A percentile compares a stretch with the other conserved stretches of the same genome.
These are phyloP conservation scores for Drosophila ogumai DNA, from an alignment of 1,140 invertebrate genomes.

Conservation along the genomic window DNA sequence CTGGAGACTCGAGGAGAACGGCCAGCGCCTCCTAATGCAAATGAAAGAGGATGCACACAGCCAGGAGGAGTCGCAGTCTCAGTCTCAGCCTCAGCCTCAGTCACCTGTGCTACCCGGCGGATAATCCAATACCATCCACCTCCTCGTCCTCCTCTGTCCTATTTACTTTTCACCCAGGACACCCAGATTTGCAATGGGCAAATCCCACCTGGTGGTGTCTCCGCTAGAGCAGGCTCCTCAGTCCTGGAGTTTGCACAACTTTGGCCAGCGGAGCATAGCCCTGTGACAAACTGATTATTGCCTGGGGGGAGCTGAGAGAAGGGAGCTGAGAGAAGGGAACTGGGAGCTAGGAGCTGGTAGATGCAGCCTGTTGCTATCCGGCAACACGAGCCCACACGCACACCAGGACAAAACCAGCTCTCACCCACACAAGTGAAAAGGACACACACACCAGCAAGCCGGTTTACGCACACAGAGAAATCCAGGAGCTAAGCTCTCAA, in stretches of 20 bases:
- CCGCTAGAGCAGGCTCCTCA: background rate
- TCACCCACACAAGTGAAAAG: conserved; percentile 16
- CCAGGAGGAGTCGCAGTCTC: background rate
- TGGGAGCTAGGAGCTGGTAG: background rate
- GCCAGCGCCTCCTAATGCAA: conserved; percentile 23
- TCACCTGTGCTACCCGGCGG: background rate
- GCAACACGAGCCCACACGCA: conserved; percentile 13
- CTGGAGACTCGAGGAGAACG: background rate
- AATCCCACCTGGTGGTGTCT: conserved; percentile 19
- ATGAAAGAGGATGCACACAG: conserved; percentile 17
- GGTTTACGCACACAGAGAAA: conserved; percentile 12
- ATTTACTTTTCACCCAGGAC: conserved; percentile 14
- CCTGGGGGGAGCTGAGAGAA: background rate
- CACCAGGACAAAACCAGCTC: background rate
- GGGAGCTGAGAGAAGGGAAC: background rate
- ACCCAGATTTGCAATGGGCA: conserved; percentile 8
- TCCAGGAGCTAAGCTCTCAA: conserved; percentile 53
- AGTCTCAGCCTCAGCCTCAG: background rate
- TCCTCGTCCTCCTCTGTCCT: background rate
- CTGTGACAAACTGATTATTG: conserved; percentile 58
- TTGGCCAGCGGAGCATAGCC: conserved; percentile 38
- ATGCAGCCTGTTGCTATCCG: conserved; percentile 22
- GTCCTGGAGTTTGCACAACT: conserved; percentile 32
- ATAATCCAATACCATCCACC: conserved; percentile 13
- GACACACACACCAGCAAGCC: conserved; percentile 29